These are phyloP conservation scores for Bilobella aurantiaca DNA, from an alignment of 1,140 invertebrate genomes.

Conservation along the genomic window DNA sequence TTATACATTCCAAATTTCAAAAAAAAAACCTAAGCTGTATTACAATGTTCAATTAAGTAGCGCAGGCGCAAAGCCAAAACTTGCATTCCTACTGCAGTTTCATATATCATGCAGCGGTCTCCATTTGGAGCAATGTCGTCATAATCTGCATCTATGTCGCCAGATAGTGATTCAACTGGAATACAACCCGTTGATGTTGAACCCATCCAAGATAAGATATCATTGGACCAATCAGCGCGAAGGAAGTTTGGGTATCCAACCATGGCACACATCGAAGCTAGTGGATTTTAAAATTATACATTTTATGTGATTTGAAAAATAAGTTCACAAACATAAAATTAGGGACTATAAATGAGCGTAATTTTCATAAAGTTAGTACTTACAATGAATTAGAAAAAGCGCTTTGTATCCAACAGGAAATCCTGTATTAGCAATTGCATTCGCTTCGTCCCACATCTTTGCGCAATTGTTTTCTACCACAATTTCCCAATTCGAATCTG, in stretches of 20 bases:
- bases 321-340: too few species aligned
- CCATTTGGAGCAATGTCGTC: not conserved
- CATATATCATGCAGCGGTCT: not conserved
- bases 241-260: not conserved
- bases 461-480: not conserved
- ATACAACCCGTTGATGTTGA: not conserved
- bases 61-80: not conserved
- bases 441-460: constrained; percentile 2
- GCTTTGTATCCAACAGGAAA: not conserved
- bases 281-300: not conserved
- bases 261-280: not conserved
- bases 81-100: not conserved
- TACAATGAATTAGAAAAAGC: not conserved
- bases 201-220: not conserved
- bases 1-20: too few species aligned
- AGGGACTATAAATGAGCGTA: too few species aligned
- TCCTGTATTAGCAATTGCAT: not conserved
- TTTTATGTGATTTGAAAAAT: too few species aligned
- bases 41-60: not conserved
- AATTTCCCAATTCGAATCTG: not conserved
- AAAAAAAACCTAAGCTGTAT: too few species aligned
- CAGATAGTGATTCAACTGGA: not conserved
- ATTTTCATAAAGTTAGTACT: not conserved
- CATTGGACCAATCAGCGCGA: not conserved
- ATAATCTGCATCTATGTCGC: not conserved